Conservation (phyloP, 2,113 vertebrate species). For the Balaeniceps rex region DNA sequence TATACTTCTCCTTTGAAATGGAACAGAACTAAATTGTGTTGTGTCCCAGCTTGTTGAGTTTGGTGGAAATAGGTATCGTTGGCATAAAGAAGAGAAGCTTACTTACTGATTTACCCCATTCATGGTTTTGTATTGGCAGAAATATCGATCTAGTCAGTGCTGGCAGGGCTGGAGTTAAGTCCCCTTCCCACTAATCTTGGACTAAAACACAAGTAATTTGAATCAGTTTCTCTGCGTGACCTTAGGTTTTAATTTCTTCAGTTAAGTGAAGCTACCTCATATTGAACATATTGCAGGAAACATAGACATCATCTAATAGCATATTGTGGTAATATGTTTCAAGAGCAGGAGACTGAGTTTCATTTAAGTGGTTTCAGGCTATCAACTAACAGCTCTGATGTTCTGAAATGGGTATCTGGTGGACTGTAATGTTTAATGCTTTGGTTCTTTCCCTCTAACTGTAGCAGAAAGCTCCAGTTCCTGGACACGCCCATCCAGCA, state of each 20-base stretch:
- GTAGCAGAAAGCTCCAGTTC: constrained; percentile 71
- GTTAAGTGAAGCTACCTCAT: neutral
- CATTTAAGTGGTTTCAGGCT: neutral
- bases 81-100: neutral
- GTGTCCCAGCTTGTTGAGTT: neutral
- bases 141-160: neutral
- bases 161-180: neutral
- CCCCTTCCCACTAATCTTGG: neutral
- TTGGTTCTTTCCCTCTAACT: constrained; percentile 34
- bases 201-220: neutral
- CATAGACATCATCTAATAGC: neutral
- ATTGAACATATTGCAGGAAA: neutral
- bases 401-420: neutral
- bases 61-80: neutral
- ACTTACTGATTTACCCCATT: neutral
- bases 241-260: neutral
- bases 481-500: constrained; percentile 68
- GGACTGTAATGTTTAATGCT: neutral
- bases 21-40: neutral
- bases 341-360: neutral
- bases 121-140: neutral
- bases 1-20: neutral
- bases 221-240: neutral
- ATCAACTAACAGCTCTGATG: neutral
- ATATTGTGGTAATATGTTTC: neutral